Percentiles rank a stretch among this genome's conserved stretches.
Evolutionary conservation across 2,797 vertebrate genomes (phyloP).

Genomic region (Numenius phaeopus): DNA sequence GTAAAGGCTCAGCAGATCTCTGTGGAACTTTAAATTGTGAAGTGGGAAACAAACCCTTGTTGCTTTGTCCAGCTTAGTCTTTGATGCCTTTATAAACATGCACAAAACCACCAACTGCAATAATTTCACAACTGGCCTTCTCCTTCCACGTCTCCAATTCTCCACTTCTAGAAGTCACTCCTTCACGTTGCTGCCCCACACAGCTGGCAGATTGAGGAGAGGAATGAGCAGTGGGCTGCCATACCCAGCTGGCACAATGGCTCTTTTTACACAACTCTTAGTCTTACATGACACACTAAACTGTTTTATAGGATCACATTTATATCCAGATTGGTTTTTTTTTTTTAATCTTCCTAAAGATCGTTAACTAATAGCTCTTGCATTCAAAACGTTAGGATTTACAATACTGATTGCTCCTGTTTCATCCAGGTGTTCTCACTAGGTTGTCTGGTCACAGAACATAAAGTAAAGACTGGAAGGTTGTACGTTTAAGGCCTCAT

Average conservation of each 20-base stretch:
- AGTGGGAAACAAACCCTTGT: constrained; percentile 11
- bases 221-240: not conserved
- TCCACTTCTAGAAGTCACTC: not conserved
- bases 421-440: not conserved
- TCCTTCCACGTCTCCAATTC: not conserved
- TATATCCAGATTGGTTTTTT: not conserved
- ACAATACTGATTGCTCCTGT: not conserved
- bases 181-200: not conserved
- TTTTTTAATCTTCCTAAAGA: not conserved
- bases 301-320: not conserved
- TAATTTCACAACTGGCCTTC: not conserved
- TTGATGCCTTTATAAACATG: not conserved
- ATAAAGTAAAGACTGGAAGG: not conserved
- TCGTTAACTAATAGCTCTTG: not conserved
- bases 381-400: not conserved
- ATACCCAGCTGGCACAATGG: not conserved
- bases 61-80: constrained; percentile 27
- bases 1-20: constrained; percentile 17
- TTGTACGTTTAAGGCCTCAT: accelerated
- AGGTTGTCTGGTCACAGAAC: not conserved
- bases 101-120: not conserved
- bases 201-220: not conserved
- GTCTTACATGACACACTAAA: not conserved
- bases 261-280: not conserved
- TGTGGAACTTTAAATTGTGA: constrained; percentile 7